These are phyloP conservation scores for Campylomormyrus tamandua DNA, from an alignment of 2,113 vertebrate genomes.

Conservation along the genomic window DNA sequence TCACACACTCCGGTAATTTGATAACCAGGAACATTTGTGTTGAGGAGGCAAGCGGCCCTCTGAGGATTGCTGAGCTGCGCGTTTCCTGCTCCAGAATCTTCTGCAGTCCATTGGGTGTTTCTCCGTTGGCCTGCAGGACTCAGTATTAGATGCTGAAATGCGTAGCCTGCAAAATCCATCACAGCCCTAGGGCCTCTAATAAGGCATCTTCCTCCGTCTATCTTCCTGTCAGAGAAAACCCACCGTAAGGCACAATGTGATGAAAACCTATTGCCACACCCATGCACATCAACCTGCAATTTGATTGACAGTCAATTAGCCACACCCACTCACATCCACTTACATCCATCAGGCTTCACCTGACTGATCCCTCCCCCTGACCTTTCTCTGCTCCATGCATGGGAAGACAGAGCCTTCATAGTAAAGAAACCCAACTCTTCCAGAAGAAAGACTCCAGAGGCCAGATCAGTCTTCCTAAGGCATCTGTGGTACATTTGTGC, in stretches of 20 bases:
- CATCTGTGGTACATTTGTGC: not conserved
- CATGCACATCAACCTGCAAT: not conserved
- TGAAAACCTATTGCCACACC: not conserved
- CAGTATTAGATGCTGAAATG: not conserved
- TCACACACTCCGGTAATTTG: not conserved
- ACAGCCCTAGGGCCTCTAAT: not conserved
- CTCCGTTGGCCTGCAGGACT: not conserved
- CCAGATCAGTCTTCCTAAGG: not conserved
- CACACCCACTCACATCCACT: not conserved
- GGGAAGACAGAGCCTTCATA: not conserved
- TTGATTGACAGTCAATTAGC: not conserved
- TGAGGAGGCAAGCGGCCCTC: not conserved
- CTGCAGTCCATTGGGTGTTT: not conserved
- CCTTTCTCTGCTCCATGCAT: not conserved
- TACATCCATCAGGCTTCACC: not conserved
- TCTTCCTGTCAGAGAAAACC: not conserved
- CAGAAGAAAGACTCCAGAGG: not conserved
- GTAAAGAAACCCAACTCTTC: not conserved
- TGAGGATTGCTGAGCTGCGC: not conserved
- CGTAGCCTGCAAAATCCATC: not conserved
- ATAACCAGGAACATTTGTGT: not conserved
- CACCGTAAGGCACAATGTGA: not conserved
- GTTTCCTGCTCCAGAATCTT: not conserved
- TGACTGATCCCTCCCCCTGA: not conserved
- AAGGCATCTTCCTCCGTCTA: not conserved